These are phyloP conservation scores for Phytoseiulus persimilis DNA, from an alignment of 2,888 invertebrate species.

Conservation along the genomic window DNA sequence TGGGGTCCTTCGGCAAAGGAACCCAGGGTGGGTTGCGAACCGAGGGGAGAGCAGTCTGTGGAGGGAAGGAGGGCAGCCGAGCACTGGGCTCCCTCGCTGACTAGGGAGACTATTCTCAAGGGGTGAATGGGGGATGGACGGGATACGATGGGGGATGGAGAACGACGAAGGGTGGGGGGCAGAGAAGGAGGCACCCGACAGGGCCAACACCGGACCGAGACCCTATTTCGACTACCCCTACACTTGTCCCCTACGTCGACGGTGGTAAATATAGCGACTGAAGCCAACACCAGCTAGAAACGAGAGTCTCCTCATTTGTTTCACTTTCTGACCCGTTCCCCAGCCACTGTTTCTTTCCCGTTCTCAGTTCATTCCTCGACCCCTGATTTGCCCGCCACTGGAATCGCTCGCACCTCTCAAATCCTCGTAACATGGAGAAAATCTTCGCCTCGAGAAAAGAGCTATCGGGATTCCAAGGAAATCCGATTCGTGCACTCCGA, in stretches of 20 bases:
- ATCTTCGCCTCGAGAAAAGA: too few species aligned
- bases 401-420: too few species aligned
- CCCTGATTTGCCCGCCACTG: too few species aligned
- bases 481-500: too few species aligned
- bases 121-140: not conserved
- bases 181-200: not conserved
- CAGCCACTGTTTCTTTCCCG: not conserved
- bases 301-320: not conserved
- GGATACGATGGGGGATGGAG: not conserved
- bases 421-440: too few species aligned
- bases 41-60: not conserved
- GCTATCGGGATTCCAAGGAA: too few species aligned
- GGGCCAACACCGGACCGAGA: not conserved
- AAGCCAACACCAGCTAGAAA: not conserved
- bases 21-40: not conserved
- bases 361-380: not conserved
- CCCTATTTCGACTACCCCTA: not conserved
- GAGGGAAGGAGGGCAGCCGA: not conserved
- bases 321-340: not conserved
- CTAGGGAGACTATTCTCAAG: not conserved
- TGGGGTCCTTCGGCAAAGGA: not conserved
- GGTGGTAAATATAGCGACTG: not conserved
- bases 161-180: not conserved
- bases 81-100: not conserved
- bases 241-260: not conserved